Evolutionary conservation across 37 sponge, comb jelly and placozoan genomes (phyloP), one percentile per base, ranked within the genome.

Genomic region (Chondrilla cf. caribensis): DNA sequence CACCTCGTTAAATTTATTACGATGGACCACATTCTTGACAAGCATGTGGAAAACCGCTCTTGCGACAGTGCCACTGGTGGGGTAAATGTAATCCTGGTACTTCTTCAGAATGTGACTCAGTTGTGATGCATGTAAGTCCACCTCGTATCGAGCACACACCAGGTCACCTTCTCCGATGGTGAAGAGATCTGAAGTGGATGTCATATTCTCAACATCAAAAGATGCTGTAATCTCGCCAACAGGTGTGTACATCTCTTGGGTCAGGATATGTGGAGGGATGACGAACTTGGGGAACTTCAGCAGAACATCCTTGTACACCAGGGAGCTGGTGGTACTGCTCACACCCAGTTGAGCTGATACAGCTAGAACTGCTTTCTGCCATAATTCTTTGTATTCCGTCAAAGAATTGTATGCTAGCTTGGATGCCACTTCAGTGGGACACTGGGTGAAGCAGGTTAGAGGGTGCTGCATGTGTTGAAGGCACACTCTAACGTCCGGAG

Each of bases 11-110:
- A n/a, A n/a, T n/a, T n/a, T n/a, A n/a, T n/a, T n/a, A n/a, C n/a
- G n/a, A n/a, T n/a, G n/a, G n/a, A n/a, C n/a, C n/a, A n/a, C n/a
- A n/a, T 11, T 47, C 9, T 47, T 11, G 9, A 87, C 79, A 14
- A 91, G 85, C 38, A 91, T 32, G 31, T 91, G 91, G 39, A 84
- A 87, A 5, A 91, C 91, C 51, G 82, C 85, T 33, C 62, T 57
- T 24, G 0, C 58, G 25, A 59, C 60, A 2, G 60, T n/a, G 25
- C 25, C 60, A 59, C 25, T n/a, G 3, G 22, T n/a, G 9, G 60
- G 6, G 25, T n/a, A 26, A 26, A 59, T 26, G 60, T 26, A 59
- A 26, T 18, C 31, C 25, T 24, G 35, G 38, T 9, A 14, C 8
- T 1, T 40, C 40, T 5, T 26, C 24, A 2, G 39, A 42, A 76